A percentile compares a stretch with the other conserved stretches of the same genome.
Evolutionary conservation across 2,888 invertebrate species (phyloP).

Genomic region (Subacronicta megacephala): DNA sequence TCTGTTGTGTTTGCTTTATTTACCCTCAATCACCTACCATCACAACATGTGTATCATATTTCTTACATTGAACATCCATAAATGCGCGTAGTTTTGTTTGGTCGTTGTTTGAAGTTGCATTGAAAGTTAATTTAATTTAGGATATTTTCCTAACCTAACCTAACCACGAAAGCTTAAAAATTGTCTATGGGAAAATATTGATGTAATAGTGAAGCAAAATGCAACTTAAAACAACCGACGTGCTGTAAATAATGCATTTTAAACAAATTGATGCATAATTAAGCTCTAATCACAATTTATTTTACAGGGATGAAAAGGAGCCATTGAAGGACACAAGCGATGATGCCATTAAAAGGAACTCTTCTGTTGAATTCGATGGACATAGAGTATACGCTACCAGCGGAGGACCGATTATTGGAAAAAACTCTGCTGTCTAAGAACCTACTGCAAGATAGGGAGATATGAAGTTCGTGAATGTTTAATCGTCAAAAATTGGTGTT

Average conservation of each 20-base stretch:
- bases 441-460: conserved; percentile 23
- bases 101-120: conserved; percentile 39
- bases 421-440: conserved; percentile 95
- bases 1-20: conserved; percentile 53
- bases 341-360: conserved; percentile 92
- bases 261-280: conserved; percentile 18
- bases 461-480: conserved; percentile 40
- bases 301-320: conserved; percentile 93
- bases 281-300: conserved; percentile 38
- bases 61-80: conserved; percentile 40
- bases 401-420: conserved; percentile 95
- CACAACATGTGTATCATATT: conserved; percentile 34
- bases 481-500: conserved; percentile 43
- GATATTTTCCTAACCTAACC: too few relatives aligned
- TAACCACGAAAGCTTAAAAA: too few relatives aligned
- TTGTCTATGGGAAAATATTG: too few relatives aligned
- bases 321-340: conserved; percentile 92
- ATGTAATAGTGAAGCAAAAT: conserved; percentile 1
- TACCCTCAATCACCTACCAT: conserved; percentile 42
- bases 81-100: conserved; percentile 23
- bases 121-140: not conserved
- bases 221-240: conserved; percentile 27
- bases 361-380: conserved; percentile 95
- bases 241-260: conserved; percentile 59
- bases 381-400: conserved; percentile 95